Percentiles rank a stretch among this genome's conserved stretches.
phyloP scores from a whole-genome alignment of 2,888 invertebrate species.

The Polymixis lichenea region DNA sequence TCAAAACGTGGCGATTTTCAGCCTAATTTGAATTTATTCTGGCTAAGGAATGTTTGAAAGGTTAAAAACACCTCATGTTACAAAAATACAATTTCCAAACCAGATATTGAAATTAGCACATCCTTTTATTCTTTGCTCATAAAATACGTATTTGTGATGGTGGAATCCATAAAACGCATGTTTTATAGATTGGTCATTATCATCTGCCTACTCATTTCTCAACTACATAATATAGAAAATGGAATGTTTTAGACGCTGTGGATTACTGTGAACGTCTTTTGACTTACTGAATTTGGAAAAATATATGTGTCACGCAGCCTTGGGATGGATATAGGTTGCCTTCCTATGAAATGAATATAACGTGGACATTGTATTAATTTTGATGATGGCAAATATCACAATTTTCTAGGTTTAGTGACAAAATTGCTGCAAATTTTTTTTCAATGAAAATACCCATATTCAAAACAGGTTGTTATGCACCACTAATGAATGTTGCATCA shows the following conservation, averaged over 20 bases:
- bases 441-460: background rate
- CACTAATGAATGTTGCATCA: conserved; percentile 19
- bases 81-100: conserved; percentile 17
- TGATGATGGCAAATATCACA: background rate
- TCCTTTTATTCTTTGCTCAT: conserved; percentile 9
- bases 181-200: conserved; percentile 7
- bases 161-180: conserved; percentile 20
- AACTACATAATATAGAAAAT: background rate
- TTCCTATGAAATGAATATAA: background rate
- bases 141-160: conserved; percentile 28
- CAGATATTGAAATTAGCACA: conserved; percentile 33
- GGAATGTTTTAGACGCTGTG: background rate
- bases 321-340: background rate
- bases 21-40: too few species aligned
- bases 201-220: conserved; percentile 28
- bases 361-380: background rate
- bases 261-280: background rate
- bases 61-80: background rate
- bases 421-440: background rate
- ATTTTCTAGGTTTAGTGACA: background rate
- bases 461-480: conserved; percentile 36
- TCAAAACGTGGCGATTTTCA: too few species aligned
- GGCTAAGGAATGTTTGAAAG: background rate
- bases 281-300: background rate
- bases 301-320: background rate